Conservation (phyloP, 1,140 invertebrate species). For the Lithobius niger region DNA sequence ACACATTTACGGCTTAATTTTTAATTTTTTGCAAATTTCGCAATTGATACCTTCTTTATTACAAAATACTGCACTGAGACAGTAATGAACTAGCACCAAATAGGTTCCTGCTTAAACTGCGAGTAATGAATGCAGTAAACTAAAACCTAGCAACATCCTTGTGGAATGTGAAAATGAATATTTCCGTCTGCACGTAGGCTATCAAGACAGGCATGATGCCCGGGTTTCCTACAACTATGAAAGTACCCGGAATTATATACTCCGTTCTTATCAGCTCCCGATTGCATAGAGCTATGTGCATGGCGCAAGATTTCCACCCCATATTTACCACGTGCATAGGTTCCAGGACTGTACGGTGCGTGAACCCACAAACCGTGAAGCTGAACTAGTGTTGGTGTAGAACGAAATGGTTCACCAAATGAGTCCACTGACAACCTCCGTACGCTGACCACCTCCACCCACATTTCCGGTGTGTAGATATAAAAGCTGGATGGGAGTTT, state of each 20-base stretch:
- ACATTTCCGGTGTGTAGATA: not conserved
- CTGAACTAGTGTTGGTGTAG: not conserved
- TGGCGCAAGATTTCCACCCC: conserved; percentile 23
- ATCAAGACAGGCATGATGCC: conserved; percentile 25
- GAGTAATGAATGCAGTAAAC: no score
- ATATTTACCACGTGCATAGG: conserved; percentile 25
- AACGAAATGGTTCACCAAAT: not conserved
- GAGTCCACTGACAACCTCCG: not conserved
- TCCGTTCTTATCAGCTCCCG: not conserved
- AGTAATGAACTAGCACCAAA: no score
- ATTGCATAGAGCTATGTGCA: conserved; percentile 4
- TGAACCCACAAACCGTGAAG: conserved; percentile 20
- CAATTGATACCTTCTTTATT: no score
- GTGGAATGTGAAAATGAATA: conserved; percentile 1
- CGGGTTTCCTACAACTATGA: conserved; percentile 16
- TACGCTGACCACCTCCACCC: not conserved
- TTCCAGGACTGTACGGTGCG: conserved; percentile 24
- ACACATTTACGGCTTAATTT: no score
- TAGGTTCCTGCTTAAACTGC: no score
- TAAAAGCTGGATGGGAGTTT: not conserved
- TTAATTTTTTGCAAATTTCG: no score
- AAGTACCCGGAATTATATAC: conserved; percentile 9
- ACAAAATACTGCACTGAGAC: no score
- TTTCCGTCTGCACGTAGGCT: conserved; percentile 23
- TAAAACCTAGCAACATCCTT: no score